Base-by-base conservation (phyloP, 2,113 vertebrate genomes). In the Fulmarus glacialis region DNA sequence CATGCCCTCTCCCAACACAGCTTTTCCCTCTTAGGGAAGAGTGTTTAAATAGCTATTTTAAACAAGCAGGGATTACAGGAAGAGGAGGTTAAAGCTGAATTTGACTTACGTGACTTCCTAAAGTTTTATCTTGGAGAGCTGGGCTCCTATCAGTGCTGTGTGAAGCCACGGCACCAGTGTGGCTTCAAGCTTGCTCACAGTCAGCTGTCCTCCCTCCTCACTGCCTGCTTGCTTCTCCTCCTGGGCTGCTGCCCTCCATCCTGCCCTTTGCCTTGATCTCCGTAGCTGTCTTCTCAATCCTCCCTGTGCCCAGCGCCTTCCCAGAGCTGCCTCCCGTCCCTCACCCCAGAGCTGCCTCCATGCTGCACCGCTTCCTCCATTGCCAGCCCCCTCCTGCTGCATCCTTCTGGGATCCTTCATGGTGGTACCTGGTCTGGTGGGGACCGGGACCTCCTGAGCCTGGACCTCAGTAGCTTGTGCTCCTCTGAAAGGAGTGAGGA, bases 1-100 rank as follows among this genome's bases (percentile, higher is more conserved):
- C 34, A 34, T 60, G 43, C 47, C 30, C 32, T 83, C 32, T 73
- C 55, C 80, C 77, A 90, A 4, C 15, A 45, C 70, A 52, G 88
- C 71, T 91, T 91, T 87, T 74, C 60, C 26, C 26, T 84, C 45
- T 56, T 82, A 4, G 27, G 24, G 32, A 71, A 32, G 4, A 74
- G 50, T 62, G 26, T 83, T 97, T 94, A 84, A 91, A 82, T 3
- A 78, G 71, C 47, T 89, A 8, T 85, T 89, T 87, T 17, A 62
- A 58, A 62, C 27, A 89, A 92, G 27, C 36, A 87, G 48, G 21
- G 73, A 45, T 87, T 91, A 87, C 26, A 84, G 43, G 48, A 87
- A 80, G 43, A 90, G 60, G 56, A 92, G 40, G 40, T 89, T 89
- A 70, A 80, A 85, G 71, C 50, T 85, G 80, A 82, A 32, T 74